Percentiles rank a stretch among this genome's conserved stretches.
These are phyloP conservation scores for Spondyliosoma cantharus DNA, from an alignment of 2,797 vertebrate genomes.

Conservation along the genomic window DNA sequence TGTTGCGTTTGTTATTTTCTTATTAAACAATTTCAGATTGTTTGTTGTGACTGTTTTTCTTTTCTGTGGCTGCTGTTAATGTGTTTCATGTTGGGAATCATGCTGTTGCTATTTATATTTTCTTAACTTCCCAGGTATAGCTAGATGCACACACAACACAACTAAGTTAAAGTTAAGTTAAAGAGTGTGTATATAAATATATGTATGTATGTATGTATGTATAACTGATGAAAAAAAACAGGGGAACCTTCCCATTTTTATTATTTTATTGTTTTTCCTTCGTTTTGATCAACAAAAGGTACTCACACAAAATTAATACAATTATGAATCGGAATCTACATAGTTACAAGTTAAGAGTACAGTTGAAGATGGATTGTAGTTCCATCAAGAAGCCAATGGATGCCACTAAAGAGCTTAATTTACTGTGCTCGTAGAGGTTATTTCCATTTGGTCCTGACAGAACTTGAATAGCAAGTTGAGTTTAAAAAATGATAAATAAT, in stretches of 20 bases:
- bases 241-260: not conserved
- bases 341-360: not conserved
- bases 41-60: too few relatives aligned
- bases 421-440: not conserved
- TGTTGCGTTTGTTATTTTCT: too few relatives aligned
- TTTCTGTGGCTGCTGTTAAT: too few relatives aligned
- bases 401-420: not conserved
- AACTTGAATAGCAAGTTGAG: not conserved
- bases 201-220: too few relatives aligned
- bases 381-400: not conserved
- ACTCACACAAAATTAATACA: not conserved
- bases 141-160: too few relatives aligned
- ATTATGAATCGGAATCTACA: not conserved
- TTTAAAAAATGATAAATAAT: not conserved
- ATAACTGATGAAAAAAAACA: not conserved
- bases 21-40: too few relatives aligned
- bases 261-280: constrained; percentile 15
- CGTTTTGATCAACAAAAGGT: constrained; percentile 41
- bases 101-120: too few relatives aligned
- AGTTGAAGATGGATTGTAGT: not conserved
- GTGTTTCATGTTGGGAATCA: too few relatives aligned
- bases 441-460: not conserved
- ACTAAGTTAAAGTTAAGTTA: too few relatives aligned
- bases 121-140: too few relatives aligned
- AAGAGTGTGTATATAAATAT: too few relatives aligned